Conservation (phyloP, 2,113 vertebrate species). For the Mustelus asterias region DNA sequence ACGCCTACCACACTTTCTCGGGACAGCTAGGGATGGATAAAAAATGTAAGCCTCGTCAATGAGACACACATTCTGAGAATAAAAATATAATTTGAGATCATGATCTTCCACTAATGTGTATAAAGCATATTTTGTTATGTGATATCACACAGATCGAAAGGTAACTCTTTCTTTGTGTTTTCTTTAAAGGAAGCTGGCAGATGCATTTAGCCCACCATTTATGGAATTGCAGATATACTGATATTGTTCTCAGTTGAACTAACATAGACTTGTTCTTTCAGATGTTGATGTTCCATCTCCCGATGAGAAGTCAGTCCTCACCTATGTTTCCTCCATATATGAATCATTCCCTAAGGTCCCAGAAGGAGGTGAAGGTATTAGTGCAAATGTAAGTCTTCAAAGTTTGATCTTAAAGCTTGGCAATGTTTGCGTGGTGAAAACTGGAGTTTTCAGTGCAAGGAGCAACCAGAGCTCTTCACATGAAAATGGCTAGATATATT, state of each 20-base stretch:
- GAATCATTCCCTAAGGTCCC: slow-evolving; percentile 98
- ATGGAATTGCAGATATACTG: neutral
- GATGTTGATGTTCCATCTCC: slow-evolving; percentile 93
- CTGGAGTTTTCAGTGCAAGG: neutral
- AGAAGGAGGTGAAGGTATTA: slow-evolving; percentile 88
- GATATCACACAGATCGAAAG: neutral
- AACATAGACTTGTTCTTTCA: slow-evolving; percentile 46
- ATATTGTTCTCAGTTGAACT: neutral
- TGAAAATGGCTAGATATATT: neutral
- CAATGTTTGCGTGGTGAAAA: neutral
- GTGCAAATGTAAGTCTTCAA: slow-evolving; percentile 66
- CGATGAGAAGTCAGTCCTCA: slow-evolving; percentile 97
- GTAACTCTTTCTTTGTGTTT: neutral
- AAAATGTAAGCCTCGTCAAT: neutral
- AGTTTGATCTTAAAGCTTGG: neutral
- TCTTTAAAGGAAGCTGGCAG: neutral
- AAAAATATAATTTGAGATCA: neutral
- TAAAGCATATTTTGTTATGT: neutral
- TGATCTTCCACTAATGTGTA: neutral
- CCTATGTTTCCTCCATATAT: slow-evolving; percentile 96
- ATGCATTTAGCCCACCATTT: neutral
- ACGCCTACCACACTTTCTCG: neutral
- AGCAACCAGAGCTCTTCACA: neutral
- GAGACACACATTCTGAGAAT: neutral
- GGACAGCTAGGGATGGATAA: neutral